Base-by-base conservation (phyloP, 2,888 invertebrate species). In the Netelia melanura region DNA sequence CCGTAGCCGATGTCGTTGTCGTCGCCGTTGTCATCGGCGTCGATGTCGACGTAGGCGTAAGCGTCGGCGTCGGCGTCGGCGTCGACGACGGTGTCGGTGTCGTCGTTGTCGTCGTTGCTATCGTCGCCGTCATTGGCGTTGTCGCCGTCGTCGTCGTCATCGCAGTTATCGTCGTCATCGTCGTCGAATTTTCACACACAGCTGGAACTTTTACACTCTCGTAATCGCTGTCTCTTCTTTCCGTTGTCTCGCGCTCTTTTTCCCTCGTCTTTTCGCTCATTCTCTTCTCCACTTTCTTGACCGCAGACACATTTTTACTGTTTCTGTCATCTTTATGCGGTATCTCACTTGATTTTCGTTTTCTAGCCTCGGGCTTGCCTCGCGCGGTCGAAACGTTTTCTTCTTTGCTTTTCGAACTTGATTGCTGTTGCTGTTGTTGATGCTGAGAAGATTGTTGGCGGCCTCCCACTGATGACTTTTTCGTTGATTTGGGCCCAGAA, bases 361-460 rank as follows among this genome's bases (percentile, higher is more conserved):
- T 93, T 83, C 93, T 91, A 88, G 91, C 88, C 77, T 93, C 93
- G 44, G 92, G 86, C 72, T 92, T 91, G 84, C 87, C 94, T 91
- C 94, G 94, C 85, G 81, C 78, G 83, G 72, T 58, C 81, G 81
- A 62, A 64, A 70, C 86, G 85, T 85, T 83, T 56, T 88, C 87
- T 90, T 91, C 90, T 88, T 94, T 94, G 92, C 93, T 93, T 93
- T 94, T 94, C 91, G 94, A 85, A 76, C 76, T 86, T 81, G 88
- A 74, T 84, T 88, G 89, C 71, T 90, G 86, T 54, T 88, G 87
- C 14, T 88, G 87, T 2, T 76, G 71, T 54, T 58, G 74, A 84
- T 89, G 87, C 56, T 81, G 86, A 89, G 92, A 94, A 88, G 88
- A 92, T 67, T 84, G 86, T 80, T 91, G 92, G 80, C 90, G 90